These are phyloP conservation scores for Craseonycteris thonglongyai DNA, from an alignment of 2,113 vertebrate genomes.

Conservation along the genomic window DNA sequence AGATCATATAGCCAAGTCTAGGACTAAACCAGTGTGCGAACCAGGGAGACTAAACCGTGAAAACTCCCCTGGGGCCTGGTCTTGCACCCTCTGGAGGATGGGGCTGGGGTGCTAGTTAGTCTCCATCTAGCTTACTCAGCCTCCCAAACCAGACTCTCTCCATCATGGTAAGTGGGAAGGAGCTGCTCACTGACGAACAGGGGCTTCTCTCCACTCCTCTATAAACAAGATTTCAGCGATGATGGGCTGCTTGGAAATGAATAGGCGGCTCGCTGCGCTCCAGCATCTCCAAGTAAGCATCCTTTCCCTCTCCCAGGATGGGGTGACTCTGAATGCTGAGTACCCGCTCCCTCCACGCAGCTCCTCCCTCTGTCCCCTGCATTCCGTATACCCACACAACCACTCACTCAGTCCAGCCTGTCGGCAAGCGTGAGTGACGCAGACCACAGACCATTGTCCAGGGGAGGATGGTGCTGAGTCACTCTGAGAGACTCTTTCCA, in stretches of 20 bases:
- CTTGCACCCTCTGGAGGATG: background rate
- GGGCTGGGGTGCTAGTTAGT: background rate
- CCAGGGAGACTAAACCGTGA: background rate
- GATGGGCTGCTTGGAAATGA: background rate
- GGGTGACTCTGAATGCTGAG: background rate
- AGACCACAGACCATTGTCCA: background rate
- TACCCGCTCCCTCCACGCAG: background rate
- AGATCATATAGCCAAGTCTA: background rate
- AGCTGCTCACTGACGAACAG: background rate
- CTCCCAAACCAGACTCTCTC: background rate
- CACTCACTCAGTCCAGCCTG: background rate
- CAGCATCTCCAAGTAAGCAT: background rate
- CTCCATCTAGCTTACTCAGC: background rate
- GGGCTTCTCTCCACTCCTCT: background rate
- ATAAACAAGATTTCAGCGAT: background rate
- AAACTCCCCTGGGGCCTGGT: background rate
- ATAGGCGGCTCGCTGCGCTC: background rate
- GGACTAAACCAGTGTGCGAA: background rate
- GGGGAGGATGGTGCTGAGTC: constrained; percentile 32
- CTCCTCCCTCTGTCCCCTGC: background rate
- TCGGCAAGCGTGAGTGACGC: background rate
- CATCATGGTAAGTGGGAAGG: background rate
- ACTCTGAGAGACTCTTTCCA: background rate
- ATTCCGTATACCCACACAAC: background rate
- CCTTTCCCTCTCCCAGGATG: background rate